phyloP scores from a whole-genome alignment of 2,888 invertebrate genomes.

The Diadromus collaris region DNA sequence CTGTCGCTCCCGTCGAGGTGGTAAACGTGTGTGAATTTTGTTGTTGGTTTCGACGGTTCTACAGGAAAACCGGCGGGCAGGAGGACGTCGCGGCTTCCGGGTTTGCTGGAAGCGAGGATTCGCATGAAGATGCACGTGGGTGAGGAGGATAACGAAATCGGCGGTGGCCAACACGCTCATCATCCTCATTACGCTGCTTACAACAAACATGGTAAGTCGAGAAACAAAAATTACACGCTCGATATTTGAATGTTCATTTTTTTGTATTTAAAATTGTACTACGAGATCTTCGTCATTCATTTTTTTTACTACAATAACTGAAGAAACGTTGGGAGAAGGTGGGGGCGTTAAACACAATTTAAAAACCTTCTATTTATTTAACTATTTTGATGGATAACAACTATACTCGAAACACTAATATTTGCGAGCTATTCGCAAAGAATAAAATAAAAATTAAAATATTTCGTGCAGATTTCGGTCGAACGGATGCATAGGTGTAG shows the following conservation, averaged over 20 bases:
- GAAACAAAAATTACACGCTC: not conserved
- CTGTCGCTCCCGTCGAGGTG: not conserved
- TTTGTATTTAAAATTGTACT: not conserved
- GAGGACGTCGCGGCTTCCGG: conserved; percentile 22
- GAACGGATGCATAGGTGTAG: too few relatives aligned
- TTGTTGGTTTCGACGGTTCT: not conserved
- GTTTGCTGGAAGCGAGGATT: conserved; percentile 55
- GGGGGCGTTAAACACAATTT: too few relatives aligned
- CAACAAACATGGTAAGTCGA: conserved; percentile 69
- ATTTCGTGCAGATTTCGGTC: not conserved
- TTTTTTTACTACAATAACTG: not conserved
- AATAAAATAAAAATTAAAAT: not conserved
- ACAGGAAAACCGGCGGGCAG: conserved; percentile 6
- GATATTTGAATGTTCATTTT: not conserved
- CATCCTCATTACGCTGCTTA: conserved; percentile 69
- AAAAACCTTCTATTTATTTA: too few relatives aligned
- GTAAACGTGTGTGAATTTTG: conserved; percentile 15
- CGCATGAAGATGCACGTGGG: conserved; percentile 71
- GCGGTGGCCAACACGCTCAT: conserved; percentile 67
- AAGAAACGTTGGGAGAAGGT: too few relatives aligned
- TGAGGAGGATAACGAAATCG: conserved; percentile 71
- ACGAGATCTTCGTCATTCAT: not conserved
- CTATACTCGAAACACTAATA: too few relatives aligned
- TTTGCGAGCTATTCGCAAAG: too few relatives aligned
- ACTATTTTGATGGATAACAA: too few relatives aligned